Evolutionary conservation across 2,888 invertebrate species (phyloP), one percentile per base, ranked within the genome.

Genomic region (Chymomyza procnemis): DNA sequence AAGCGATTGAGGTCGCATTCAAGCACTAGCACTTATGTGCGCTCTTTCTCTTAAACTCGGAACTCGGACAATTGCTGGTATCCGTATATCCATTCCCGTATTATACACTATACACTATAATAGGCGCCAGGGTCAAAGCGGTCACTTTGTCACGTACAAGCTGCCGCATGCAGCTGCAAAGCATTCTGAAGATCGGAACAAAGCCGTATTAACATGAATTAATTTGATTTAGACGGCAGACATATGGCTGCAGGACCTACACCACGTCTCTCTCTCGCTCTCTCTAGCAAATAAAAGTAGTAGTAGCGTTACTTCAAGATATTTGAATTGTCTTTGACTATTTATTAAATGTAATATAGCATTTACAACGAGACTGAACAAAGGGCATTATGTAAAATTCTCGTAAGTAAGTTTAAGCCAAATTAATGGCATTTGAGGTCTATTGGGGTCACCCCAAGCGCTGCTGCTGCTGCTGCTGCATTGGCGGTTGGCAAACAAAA

Each of bases 311-410:
- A 26, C 1, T 26, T 26, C 6, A 26, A 26, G 8, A 26, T 26
- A 26, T 26, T 26, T 26, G 6, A 26, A 26, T 26, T 26, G 26
- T 26, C 6, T 26, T 26, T 26, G 87, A 88, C 88, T 88, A 85
- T 87, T 88, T 88, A 88, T 83, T 88, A 87, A 88, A 88, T 88
- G 89, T 88, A 89, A 89, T 89, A 26, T 88, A 88, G 87, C 87
- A 81, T 87, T 85, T 79, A 77, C 79, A 80, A 79, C 74, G 85
- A n/a, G n/a, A 89, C 88, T 84, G 88, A 80, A 88, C 88, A 89
- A 88, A 88, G 86, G 84, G 48, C 59, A 26, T 78, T 81, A 82
- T 85, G 81, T 82, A 82, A 85, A 80, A 78, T 80, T 74, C 69
- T 74, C 61, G 75, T 54, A 59, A 50, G 12, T 52, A 46, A 46